These are phyloP conservation scores for Otolemur garnettii DNA, from an alignment of 2,113 vertebrate species.

Conservation along the genomic window DNA sequence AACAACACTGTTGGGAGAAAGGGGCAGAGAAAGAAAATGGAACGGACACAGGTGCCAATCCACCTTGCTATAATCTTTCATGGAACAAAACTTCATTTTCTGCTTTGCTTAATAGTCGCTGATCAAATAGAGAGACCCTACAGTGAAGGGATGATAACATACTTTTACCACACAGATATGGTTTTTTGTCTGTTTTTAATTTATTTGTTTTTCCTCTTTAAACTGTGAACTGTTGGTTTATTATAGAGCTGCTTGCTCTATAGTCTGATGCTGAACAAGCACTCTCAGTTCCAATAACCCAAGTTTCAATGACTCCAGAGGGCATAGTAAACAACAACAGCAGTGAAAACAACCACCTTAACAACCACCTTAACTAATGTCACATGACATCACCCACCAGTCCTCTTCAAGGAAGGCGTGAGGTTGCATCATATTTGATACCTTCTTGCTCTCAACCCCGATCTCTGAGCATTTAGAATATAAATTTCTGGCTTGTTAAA, in stretches of 20 bases:
- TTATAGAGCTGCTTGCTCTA: not conserved
- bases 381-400: not conserved
- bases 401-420: not conserved
- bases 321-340: not conserved
- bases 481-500: slow-evolving; percentile 22
- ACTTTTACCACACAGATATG: not conserved
- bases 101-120: slow-evolving; percentile 57
- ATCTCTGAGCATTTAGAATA: slow-evolving; percentile 36
- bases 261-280: not conserved
- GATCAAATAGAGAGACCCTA: slow-evolving; percentile 23
- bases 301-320: slow-evolving; percentile 55
- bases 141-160: slow-evolving; percentile 1
- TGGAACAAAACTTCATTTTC: not conserved
- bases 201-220: not conserved
- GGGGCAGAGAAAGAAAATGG: not conserved
- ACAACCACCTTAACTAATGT: not conserved
- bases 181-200: slow-evolving; percentile 45
- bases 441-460: not conserved
- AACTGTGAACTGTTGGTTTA: slow-evolving; percentile 57
- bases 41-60: not conserved
- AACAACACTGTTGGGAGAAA: not conserved
- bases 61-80: not conserved
- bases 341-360: no score
- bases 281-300: slow-evolving; percentile 48
- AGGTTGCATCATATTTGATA: not conserved